Evolutionary conservation across 2,888 invertebrate genomes (phyloP), one percentile per base, ranked within the genome.

Genomic region (Calliopum simillimum): DNA sequence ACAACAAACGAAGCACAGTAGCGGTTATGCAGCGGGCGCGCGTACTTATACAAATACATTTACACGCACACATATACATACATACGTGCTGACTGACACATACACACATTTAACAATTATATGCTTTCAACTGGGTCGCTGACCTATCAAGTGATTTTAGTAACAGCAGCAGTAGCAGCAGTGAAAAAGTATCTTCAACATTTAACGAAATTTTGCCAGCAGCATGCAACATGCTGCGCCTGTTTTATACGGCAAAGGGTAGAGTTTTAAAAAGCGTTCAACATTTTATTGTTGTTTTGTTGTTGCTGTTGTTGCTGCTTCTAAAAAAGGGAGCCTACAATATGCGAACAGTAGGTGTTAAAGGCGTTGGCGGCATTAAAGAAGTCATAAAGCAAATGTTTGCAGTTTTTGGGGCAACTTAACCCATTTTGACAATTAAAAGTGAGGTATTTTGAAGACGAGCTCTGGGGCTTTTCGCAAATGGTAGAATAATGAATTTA

Each of bases 81-180:
- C 47, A n/a, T 43, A 51, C 64, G 61, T n/a, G n/a, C n/a, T n/a
- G n/a, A n/a, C n/a, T n/a, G n/a, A n/a, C n/a, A 71, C 61, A 71
- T 69, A 67, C 71, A 70, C 74, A 72, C 71, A 69, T 74, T 72
- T 70, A 75, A 74, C 75, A 75, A 75, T 75, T 75, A 75, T 75
- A 75, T 74, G 73, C 74, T 74, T 73, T 74, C 75, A 75, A 81
- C 77, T 82, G 77, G 83, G 83, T 83, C 83, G 82, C 80, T 83
- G 83, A 83, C 83, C 83, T 83, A 83, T 82, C 83, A 83, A 83
- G 84, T 83, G 82, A 77, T 77, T 77, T 74, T 69, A 75, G 73
- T 72, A 71, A 70, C 73, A 72, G 68, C 73, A 70, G 43, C 69
- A 63, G 58, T 56, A 65, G 33, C 66, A 72, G 49, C 62, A 72